Percentiles rank a stretch among this genome's conserved stretches.
Evolutionary conservation across 2,797 vertebrate genomes (phyloP).

Genomic region (Pseudopleuronectes americanus): DNA sequence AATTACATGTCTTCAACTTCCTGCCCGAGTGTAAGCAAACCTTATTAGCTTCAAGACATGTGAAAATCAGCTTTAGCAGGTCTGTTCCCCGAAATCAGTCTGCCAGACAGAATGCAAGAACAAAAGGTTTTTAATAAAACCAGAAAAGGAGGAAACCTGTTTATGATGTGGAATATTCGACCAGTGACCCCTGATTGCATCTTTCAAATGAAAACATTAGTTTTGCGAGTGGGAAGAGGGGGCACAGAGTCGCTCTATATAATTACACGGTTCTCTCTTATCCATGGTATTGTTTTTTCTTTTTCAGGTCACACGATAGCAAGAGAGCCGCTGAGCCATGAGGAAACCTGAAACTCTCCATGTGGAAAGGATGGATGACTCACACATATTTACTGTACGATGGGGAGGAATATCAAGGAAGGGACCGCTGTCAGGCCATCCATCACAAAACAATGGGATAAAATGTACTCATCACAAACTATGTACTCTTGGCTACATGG

Average conservation of each 20-base stretch:
- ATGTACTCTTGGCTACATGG: conserved; percentile 35
- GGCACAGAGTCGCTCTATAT: conserved; percentile 23
- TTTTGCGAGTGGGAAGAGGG: conserved; percentile 11
- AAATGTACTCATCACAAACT: conserved; percentile 57
- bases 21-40: conserved; percentile 48
- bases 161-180: conserved; percentile 38
- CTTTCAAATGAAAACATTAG: conserved; percentile 37
- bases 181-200: conserved; percentile 37
- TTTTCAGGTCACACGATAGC: conserved; percentile 95
- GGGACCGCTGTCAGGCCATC: conserved; percentile 61
- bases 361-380: conserved; percentile 72
- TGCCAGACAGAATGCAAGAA: conserved; percentile 25
- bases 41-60: conserved; percentile 51
- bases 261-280: conserved; percentile 51
- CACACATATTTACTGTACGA: conserved; percentile 63
- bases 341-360: conserved; percentile 67
- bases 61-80: conserved; percentile 40
- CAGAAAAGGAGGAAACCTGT: conserved; percentile 23
- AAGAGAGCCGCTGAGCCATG: conserved; percentile 69
- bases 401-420: conserved; percentile 52
- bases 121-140: conserved; percentile 35
- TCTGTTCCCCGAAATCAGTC: conserved; percentile 38
- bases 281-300: conserved; percentile 43
- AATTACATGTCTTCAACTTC: conserved; percentile 41
- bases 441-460: conserved; percentile 65